Conservation (phyloP, 2,888 invertebrate species). For the Plebejus argus region DNA sequence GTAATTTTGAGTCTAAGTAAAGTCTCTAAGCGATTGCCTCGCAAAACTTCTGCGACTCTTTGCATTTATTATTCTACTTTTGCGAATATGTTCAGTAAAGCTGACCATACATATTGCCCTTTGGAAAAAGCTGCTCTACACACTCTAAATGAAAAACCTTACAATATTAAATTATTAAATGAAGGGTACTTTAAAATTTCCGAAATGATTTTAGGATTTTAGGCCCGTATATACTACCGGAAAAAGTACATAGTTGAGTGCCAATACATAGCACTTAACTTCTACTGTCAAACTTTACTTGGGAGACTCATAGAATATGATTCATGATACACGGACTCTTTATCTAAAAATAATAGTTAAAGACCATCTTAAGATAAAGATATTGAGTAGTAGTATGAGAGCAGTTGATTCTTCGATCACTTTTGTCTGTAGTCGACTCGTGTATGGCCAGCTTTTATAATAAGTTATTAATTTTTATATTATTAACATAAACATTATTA, state of each 20-base stretch:
- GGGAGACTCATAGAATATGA: no score
- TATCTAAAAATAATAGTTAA: not conserved
- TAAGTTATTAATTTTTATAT: not conserved
- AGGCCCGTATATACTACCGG: not conserved
- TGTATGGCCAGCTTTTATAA: not conserved
- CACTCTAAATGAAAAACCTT: no score
- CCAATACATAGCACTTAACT: not conserved
- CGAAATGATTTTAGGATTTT: not conserved
- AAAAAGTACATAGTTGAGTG: not conserved
- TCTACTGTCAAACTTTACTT: no score
- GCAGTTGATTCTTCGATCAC: no score
- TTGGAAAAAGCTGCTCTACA: not conserved
- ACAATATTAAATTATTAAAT: no score
- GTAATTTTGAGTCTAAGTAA: not conserved
- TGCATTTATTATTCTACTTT: not conserved
- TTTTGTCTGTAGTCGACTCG: not conserved
- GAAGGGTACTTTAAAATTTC: no score
- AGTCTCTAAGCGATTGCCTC: not conserved
- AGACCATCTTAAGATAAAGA: no score
- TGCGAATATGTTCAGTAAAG: not conserved
- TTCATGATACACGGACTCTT: not conserved
- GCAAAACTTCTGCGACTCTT: not conserved
- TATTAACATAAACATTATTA: not conserved
- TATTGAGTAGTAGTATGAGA: no score
- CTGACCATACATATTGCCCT: not conserved